Conservation (phyloP, 2,797 vertebrate genomes). For the Dendrocincla tyrannina region DNA sequence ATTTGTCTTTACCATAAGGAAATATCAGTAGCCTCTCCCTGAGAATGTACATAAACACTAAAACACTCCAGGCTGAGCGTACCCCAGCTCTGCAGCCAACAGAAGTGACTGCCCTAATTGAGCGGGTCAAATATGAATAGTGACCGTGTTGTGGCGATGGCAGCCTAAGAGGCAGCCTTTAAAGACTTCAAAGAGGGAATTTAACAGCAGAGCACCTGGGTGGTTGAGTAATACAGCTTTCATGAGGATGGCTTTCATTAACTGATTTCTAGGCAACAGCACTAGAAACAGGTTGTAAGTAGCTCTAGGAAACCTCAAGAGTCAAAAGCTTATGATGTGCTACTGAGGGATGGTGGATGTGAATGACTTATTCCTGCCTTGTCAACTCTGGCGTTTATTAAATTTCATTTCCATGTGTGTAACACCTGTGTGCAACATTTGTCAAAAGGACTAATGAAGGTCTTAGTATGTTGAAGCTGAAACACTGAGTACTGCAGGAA, state of each 20-base stretch:
- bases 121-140: not conserved
- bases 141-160: not conserved
- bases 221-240: not conserved
- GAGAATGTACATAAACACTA: not conserved
- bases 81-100: not conserved
- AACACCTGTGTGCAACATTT: not conserved
- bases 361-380: constrained; percentile 50
- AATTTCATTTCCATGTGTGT: constrained; percentile 7
- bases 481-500: not conserved
- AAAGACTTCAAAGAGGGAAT: constrained; percentile 27
- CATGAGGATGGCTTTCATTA: constrained; percentile 21
- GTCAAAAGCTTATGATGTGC: not conserved
- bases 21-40: not conserved
- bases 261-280: constrained; percentile 42
- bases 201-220: not conserved
- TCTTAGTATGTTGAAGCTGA: not conserved
- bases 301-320: constrained; percentile 33
- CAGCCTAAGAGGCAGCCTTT: constrained; percentile 27
- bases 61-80: not conserved
- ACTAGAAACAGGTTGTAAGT: constrained; percentile 19
- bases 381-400: constrained; percentile 42
- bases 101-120: not conserved
- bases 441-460: constrained; percentile 1
- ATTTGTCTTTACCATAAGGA: constrained; percentile 19
- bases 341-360: not conserved